A percentile compares a stretch with the other conserved stretches of the same genome.
phyloP scores from a whole-genome alignment of 2,797 vertebrate species.

The Myripristis murdjan region DNA sequence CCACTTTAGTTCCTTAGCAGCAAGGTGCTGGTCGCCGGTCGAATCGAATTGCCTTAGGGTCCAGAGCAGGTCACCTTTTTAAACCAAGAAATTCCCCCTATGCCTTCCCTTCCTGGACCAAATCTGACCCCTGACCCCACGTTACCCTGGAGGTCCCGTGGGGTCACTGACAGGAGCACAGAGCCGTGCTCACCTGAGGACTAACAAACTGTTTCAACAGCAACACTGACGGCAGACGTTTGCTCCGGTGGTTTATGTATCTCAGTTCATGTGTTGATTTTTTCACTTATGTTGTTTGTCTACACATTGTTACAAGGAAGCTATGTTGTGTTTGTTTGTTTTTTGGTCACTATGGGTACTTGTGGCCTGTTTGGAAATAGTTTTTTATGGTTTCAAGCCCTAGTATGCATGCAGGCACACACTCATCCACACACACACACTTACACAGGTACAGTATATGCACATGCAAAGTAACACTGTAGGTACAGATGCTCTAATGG shows the following conservation, averaged over 20 bases:
- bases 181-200: slow-evolving; percentile 74
- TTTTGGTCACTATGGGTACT: slow-evolving; percentile 60
- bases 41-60: slow-evolving; percentile 30
- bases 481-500: slow-evolving; percentile 53
- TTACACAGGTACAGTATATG: slow-evolving; percentile 32
- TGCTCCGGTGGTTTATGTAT: slow-evolving; percentile 60
- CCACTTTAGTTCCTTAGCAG: slow-evolving; percentile 33
- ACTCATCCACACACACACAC: slow-evolving; percentile 36
- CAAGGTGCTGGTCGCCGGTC: slow-evolving; percentile 81
- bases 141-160: slow-evolving; percentile 81
- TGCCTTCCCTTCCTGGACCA: slow-evolving; percentile 21
- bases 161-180: slow-evolving; percentile 81
- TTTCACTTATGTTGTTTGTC: slow-evolving; percentile 55
- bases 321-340: slow-evolving; percentile 31
- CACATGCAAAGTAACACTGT: slow-evolving; percentile 70
- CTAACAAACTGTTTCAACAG: slow-evolving; percentile 42
- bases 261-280: slow-evolving; percentile 49
- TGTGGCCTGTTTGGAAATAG: slow-evolving; percentile 53
- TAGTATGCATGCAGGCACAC: slow-evolving; percentile 62
- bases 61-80: slow-evolving; percentile 13
- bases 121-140: slow-evolving; percentile 51
- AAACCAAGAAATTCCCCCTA: slow-evolving; percentile 35
- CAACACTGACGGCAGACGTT: slow-evolving; percentile 48
- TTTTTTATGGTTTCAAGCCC: slow-evolving; percentile 30
- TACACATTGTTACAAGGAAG: slow-evolving; percentile 52